Evolutionary conservation across 2,888 invertebrate genomes (phyloP).

Genomic region (Plebejus melissa): DNA sequence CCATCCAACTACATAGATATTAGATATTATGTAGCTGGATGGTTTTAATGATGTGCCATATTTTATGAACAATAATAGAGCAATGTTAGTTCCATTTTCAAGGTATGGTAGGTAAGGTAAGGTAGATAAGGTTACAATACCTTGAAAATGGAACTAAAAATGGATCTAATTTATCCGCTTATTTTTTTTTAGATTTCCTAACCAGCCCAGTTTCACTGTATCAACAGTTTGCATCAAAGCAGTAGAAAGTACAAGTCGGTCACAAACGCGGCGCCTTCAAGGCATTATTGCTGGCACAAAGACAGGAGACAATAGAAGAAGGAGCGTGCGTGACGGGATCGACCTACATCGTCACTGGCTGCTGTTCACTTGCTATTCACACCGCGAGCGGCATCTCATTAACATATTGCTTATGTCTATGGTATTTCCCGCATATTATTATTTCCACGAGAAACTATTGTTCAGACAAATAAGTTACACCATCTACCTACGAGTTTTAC

Average conservation of each 20-base stretch:
- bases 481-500: neutral
- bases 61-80: too few relatives aligned
- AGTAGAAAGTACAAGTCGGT: constrained; percentile 25
- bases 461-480: neutral
- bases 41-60: too few relatives aligned
- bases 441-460: constrained; percentile 7
- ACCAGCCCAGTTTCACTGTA: neutral
- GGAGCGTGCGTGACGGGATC: constrained; percentile 55
- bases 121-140: too few relatives aligned
- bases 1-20: too few relatives aligned
- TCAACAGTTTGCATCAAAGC: neutral
- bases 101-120: too few relatives aligned
- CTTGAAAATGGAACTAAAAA: too few relatives aligned
- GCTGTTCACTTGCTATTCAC: constrained; percentile 55
- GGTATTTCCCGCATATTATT: constrained; percentile 32
- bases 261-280: constrained; percentile 19
- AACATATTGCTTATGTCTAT: constrained; percentile 53
- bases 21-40: too few relatives aligned
- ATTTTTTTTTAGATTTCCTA: too few relatives aligned
- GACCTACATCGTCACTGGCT: constrained; percentile 51
- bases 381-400: constrained; percentile 57
- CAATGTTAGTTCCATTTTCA: too few relatives aligned
- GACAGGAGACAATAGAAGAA: constrained; percentile 42
- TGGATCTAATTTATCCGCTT: too few relatives aligned
- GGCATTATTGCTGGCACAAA: constrained; percentile 37